These are phyloP conservation scores for Nemoura dubitans DNA, from an alignment of 2,888 invertebrate genomes.

Conservation along the genomic window DNA sequence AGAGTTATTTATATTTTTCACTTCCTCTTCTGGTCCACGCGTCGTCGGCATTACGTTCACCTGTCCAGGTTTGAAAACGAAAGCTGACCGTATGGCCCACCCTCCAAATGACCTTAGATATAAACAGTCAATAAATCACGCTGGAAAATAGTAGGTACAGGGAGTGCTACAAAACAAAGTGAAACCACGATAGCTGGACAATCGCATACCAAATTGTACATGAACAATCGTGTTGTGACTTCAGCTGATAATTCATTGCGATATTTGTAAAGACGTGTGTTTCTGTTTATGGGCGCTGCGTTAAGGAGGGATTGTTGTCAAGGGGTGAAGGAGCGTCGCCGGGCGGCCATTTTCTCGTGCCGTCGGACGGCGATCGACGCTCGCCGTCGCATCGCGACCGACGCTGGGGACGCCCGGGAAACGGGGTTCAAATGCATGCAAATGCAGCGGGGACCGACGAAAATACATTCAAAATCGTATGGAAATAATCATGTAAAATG, in stretches of 20 bases:
- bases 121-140: conserved; percentile 48
- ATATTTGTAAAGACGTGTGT: neutral
- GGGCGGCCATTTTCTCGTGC: conserved; percentile 38
- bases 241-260: neutral
- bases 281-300: no score
- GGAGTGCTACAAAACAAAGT: neutral
- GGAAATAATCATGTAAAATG: no score
- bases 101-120: conserved; percentile 30
- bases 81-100: conserved; percentile 23
- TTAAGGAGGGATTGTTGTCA: neutral
- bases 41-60: neutral
- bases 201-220: neutral
- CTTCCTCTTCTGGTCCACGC: conserved; percentile 17
- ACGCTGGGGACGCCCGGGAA: neutral
- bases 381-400: conserved; percentile 18
- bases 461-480: no score
- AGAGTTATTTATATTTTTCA: conserved; percentile 1
- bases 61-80: conserved; percentile 26
- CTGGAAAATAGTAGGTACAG: neutral
- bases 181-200: neutral
- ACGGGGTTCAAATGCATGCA: neutral
- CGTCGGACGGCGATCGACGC: conserved; percentile 37
- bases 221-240: neutral
- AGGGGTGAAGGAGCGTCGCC: neutral
- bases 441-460: no score